phyloP scores from a whole-genome alignment of 2,113 vertebrate species.

The Natator depressus region DNA sequence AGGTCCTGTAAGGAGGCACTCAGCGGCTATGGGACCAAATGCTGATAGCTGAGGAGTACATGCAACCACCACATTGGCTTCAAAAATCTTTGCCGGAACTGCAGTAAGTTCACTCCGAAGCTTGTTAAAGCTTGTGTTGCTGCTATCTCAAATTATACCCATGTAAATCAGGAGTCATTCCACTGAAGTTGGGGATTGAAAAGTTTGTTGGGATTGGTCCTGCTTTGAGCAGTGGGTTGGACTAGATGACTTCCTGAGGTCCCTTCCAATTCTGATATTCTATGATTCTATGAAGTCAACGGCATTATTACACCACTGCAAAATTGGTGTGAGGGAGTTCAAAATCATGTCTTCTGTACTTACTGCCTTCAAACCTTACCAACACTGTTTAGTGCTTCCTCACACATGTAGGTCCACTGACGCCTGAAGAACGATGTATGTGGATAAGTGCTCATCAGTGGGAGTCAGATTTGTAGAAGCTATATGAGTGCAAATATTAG shows the following conservation, averaged over 20 bases:
- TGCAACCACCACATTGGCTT: not conserved
- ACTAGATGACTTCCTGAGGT: too few relatives aligned
- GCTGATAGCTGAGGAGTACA: fast-evolving
- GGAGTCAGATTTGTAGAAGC: not conserved
- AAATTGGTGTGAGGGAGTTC: not conserved
- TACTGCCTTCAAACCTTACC: not conserved
- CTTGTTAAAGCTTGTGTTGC: not conserved
- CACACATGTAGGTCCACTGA: not conserved
- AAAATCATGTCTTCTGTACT: not conserved
- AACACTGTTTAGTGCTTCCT: not conserved
- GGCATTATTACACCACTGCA: not conserved
- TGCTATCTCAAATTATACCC: not conserved
- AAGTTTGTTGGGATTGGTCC: too few relatives aligned
- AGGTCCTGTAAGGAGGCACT: fast-evolving
- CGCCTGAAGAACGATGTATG: not conserved
- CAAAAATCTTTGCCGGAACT: not conserved
- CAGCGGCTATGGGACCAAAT: not conserved
- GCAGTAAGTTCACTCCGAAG: not conserved
- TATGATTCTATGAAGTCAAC: not conserved
- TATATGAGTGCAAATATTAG: not conserved
- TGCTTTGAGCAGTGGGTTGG: too few relatives aligned
- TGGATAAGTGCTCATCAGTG: fast-evolving
- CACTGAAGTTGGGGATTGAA: not conserved
- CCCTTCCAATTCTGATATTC: too few relatives aligned
- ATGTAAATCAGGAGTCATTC: not conserved